These are phyloP conservation scores for Punctoribates punctum DNA, from an alignment of 2,888 invertebrate genomes.

Conservation along the genomic window DNA sequence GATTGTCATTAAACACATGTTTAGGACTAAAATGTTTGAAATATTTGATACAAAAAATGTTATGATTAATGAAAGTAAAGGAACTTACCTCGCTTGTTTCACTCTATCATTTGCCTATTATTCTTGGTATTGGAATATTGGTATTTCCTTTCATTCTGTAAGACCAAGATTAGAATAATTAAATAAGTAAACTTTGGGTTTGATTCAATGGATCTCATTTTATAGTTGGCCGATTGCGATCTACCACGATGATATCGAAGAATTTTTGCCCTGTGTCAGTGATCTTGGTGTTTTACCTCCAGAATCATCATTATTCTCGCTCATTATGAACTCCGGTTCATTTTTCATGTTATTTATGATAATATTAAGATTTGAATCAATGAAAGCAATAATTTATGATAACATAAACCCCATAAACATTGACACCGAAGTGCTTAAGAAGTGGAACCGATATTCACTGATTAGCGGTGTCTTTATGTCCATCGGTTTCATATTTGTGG, in stretches of 20 bases:
- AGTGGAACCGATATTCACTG: not conserved
- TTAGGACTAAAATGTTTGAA: too few relatives aligned
- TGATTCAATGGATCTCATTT: too few relatives aligned
- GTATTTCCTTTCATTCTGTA: too few relatives aligned
- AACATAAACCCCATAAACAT: not conserved
- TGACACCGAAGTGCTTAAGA: not conserved
- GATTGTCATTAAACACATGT: too few relatives aligned
- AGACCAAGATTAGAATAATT: too few relatives aligned
- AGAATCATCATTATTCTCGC: constrained; percentile 3
- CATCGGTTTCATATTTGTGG: not conserved
- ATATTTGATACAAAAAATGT: too few relatives aligned
- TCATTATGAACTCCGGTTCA: not conserved
- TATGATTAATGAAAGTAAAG: too few relatives aligned
- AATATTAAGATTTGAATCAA: not conserved
- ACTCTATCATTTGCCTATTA: too few relatives aligned
- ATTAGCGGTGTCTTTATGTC: not conserved
- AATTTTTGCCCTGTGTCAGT: not conserved
- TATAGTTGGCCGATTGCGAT: not conserved
- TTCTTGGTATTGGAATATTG: too few relatives aligned
- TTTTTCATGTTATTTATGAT: not conserved
- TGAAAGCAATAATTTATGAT: not conserved
- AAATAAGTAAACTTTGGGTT: too few relatives aligned
- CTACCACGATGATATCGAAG: not conserved
- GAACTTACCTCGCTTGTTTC: too few relatives aligned
- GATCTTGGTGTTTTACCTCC: constrained; percentile 7